Percentiles rank a stretch among this genome's conserved stretches.
Conservation (phyloP, 2,888 invertebrate genomes). For the Drosophila mettleri region DNA sequence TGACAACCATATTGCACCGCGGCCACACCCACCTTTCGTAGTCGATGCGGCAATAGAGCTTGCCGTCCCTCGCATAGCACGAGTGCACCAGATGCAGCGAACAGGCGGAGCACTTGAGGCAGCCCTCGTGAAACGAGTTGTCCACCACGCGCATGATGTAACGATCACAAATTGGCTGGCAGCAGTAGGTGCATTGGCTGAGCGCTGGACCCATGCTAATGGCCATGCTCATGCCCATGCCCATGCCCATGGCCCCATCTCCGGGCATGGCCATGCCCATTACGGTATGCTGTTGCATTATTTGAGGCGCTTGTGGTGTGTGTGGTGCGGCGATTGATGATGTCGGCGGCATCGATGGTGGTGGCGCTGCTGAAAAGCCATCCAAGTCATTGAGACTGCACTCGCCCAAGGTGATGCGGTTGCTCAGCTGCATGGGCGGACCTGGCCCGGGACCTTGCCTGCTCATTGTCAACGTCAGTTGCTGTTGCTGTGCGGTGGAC, state of each 20-base stretch:
- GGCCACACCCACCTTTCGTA: conserved; percentile 89
- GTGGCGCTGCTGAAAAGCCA: conserved; percentile 49
- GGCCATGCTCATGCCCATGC: conserved; percentile 17
- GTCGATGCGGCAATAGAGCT: conserved; percentile 91
- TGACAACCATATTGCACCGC: not conserved
- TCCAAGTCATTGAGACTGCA: conserved; percentile 76
- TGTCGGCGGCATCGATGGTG: conserved; percentile 45
- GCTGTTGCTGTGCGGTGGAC: conserved; percentile 47
- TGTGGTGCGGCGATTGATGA: conserved; percentile 45
- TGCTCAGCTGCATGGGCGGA: conserved; percentile 54
- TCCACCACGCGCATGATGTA: conserved; percentile 91
- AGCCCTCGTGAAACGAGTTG: conserved; percentile 91
- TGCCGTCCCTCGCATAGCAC: conserved; percentile 91
- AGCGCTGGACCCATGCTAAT: conserved; percentile 31
- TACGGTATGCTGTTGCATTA: conserved; percentile 47
- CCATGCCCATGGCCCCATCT: conserved; percentile 21
- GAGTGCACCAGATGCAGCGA: conserved; percentile 89
- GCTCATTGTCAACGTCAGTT: conserved; percentile 43
- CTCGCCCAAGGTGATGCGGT: conserved; percentile 75
- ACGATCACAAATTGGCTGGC: conserved; percentile 90
- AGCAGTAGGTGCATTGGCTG: conserved; percentile 88
- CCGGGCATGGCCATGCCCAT: conserved; percentile 27
- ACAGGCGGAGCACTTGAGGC: conserved; percentile 91
- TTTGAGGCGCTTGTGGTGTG: conserved; percentile 69
- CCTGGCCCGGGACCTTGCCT: conserved; percentile 55